phyloP scores from a whole-genome alignment of 2,888 invertebrate species.

The Galeopsomyia nigrocyanea region DNA sequence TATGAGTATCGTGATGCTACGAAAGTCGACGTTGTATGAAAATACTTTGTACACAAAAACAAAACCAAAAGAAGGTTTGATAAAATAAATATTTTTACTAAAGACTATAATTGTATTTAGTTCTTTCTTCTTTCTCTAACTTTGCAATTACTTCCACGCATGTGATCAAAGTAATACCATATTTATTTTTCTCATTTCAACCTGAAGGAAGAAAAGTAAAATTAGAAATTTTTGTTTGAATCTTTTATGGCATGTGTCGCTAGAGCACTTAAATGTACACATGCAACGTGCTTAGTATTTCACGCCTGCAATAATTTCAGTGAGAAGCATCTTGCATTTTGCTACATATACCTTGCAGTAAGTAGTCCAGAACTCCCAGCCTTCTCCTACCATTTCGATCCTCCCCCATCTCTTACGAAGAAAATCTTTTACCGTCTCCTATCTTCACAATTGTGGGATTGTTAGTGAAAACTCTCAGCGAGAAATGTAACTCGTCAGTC shows the following conservation, averaged over 20 bases:
- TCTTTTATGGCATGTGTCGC: conserved; percentile 7
- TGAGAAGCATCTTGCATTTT: conserved; percentile 33
- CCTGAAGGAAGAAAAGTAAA: background rate
- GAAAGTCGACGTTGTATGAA: conserved; percentile 22
- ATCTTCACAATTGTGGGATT: conserved; percentile 53
- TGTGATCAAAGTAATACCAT: too few relatives aligned
- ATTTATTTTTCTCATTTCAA: too few relatives aligned
- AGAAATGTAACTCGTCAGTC: conserved; percentile 52
- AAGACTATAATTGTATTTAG: background rate
- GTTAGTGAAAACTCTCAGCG: conserved; percentile 59
- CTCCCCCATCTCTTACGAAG: conserved; percentile 46
- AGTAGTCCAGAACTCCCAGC: conserved; percentile 64
- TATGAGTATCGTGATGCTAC: conserved; percentile 34
- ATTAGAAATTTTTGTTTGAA: conserved; percentile 1
- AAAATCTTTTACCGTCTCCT: conserved; percentile 39
- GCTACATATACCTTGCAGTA: conserved; percentile 49
- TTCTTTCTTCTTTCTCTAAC: too few relatives aligned
- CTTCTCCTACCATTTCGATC: conserved; percentile 58
- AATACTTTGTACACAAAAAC: conserved; percentile 36
- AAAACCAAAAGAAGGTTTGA: conserved; percentile 11
- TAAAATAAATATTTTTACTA: conserved; percentile 37
- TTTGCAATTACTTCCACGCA: too few relatives aligned
- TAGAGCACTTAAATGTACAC: conserved; percentile 13
- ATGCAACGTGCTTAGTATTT: conserved; percentile 15
- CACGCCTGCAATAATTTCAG: conserved; percentile 34